These are phyloP conservation scores for Eunapius fragilis DNA, from an alignment of 37 sponge, comb jelly and placozoan genomes.

Conservation along the genomic window DNA sequence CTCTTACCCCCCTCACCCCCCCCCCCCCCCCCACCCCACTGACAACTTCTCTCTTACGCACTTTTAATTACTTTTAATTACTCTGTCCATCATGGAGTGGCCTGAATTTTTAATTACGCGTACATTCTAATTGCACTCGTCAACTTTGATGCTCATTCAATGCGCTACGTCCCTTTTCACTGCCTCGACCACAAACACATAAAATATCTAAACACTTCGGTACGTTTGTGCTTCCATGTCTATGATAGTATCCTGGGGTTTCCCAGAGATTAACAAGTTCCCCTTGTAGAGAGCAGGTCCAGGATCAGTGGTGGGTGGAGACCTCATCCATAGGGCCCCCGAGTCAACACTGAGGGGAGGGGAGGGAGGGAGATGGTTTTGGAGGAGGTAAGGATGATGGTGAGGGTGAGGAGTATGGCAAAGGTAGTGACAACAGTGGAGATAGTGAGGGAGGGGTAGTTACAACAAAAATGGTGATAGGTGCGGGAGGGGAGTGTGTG, in stretches of 20 bases:
- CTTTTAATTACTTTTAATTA: no score
- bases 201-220: no score
- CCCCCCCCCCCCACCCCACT: constrained; percentile 25
- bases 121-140: no score
- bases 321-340: constrained; percentile 73
- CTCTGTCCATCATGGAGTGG: no score
- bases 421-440: background rate
- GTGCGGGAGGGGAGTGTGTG: no score
- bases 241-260: constrained; percentile 82
- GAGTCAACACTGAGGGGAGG: constrained; percentile 26
- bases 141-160: no score
- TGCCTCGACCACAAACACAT: no score
- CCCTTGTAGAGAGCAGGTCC: constrained; percentile 78
- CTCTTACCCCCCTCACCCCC: background rate
- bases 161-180: no score
- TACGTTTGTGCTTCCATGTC: constrained; percentile 82
- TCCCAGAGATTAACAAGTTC: constrained; percentile 46
- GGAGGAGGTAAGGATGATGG: no score
- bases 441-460: background rate
- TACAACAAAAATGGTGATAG: no score
- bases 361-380: background rate
- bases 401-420: background rate
- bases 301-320: constrained; percentile 16
- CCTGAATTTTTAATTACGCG: no score
- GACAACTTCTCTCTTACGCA: constrained; percentile 66